Evolutionary conservation across 1,140 invertebrate species (phyloP), one percentile per base, ranked within the genome.

Genomic region (Thaumatotibia leucotreta): DNA sequence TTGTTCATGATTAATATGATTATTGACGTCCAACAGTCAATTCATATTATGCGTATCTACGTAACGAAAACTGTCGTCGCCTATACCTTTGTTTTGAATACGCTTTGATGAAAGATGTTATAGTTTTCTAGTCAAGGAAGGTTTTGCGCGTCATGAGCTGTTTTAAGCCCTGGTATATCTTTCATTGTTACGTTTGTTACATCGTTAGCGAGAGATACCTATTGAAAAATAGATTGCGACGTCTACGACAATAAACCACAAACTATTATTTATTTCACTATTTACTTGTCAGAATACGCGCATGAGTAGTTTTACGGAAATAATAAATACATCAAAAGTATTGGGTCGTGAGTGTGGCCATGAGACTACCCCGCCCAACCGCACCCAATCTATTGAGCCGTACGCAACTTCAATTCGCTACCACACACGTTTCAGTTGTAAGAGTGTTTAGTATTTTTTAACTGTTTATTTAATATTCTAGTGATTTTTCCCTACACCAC

Each of bases 361-460:
- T 58, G 52, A 58, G 52, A 11, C 24, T 58, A 58, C 52, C 52
- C 24, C 52, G 52, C 52, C 52, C 52, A 58, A 58, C 52, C 52
- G 52, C 52, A 29, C 52, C 52, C 52, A 58, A 4, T 2, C 24
- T 29, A 58, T 58, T 58, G 52, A 58, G 23, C 52, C 52, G 24
- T 58, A 58, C 52, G 52, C 52, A 58, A n/a, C 29, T 17, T 24
- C 24, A 24, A 31, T 58, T 45, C 17, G 20, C 52, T 58, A 58
- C 11, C 23, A 58, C 23, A 29, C 52, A 31, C 24, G 50, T 58
- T 27, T n/a, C 24, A 27, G n/a, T 54, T 24, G 50, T 54, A 22
- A 58, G 1, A 29, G n/a, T 31, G 39, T 10, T 45, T 20, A 45
- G 14, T 20, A 20, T 8, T 45, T 45, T 9, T 45, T 14, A 45